phyloP scores from a whole-genome alignment of 53 echinoderm and acorn worm species.

The Zoroaster sp. region DNA sequence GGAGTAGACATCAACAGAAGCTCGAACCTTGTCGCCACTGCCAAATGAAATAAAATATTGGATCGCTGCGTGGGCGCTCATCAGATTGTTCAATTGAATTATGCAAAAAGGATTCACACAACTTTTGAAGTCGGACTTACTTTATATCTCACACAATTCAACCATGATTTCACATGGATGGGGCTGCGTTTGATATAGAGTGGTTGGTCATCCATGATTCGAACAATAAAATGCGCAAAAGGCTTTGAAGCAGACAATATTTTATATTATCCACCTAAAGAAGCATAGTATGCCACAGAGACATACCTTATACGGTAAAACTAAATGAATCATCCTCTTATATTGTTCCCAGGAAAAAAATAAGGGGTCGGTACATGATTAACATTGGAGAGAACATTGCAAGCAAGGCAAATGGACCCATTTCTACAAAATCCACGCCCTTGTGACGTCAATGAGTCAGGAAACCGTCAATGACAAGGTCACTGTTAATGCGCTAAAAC shows the following conservation, averaged over 20 bases:
- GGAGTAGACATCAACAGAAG: background rate
- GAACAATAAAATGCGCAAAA: too few species aligned
- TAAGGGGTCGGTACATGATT: background rate
- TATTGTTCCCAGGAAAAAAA: background rate
- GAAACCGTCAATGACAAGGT: background rate
- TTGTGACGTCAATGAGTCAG: background rate
- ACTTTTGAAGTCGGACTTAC: background rate
- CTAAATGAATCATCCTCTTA: background rate
- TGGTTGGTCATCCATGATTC: too few species aligned
- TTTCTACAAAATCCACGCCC: background rate
- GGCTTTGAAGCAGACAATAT: too few species aligned
- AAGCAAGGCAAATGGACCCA: background rate
- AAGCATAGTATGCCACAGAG: too few species aligned
- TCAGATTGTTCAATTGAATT: background rate
- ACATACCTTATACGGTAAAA: background rate
- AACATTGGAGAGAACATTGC: background rate
- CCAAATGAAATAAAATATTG: background rate
- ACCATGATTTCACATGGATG: too few species aligned
- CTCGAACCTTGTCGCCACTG: background rate
- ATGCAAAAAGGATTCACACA: background rate
- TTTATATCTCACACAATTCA: too few species aligned
- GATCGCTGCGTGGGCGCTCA: background rate
- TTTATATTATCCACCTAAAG: too few species aligned
- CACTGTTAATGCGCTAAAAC: background rate
- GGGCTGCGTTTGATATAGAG: too few species aligned